Evolutionary conservation across 35 echinoderm and acorn worm species (phyloP).

Genomic region (Diadema setosum): DNA sequence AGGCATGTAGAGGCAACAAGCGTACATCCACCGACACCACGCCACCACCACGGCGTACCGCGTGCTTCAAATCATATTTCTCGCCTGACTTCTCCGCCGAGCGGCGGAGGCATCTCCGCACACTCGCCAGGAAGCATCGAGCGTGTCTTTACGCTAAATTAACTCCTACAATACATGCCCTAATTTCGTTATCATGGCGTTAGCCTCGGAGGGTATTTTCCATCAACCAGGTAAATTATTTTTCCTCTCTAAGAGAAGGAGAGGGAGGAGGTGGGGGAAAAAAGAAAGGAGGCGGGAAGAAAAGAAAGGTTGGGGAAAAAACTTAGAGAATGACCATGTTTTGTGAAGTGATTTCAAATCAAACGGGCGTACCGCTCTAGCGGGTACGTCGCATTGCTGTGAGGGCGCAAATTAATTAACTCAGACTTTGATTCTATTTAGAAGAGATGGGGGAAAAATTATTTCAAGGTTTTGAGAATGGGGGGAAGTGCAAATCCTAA

Average conservation of each 20-base stretch:
- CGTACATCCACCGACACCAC: neutral
- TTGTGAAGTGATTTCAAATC: neutral
- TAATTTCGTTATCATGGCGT: neutral
- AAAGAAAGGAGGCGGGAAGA: neutral
- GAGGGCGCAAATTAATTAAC: neutral
- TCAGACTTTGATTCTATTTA: neutral
- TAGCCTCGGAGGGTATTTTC: neutral
- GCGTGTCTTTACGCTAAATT: slow-evolving; percentile 1
- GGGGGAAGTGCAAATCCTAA: neutral
- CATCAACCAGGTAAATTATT: neutral
- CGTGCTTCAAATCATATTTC: neutral
- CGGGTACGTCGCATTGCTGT: neutral
- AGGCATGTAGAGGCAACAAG: too few species aligned
- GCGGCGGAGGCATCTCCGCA: neutral
- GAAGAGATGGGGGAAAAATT: neutral
- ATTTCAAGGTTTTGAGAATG: neutral
- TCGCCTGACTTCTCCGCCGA: neutral
- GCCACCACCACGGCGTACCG: neutral
- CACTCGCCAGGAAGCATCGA: neutral
- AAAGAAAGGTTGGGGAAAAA: neutral
- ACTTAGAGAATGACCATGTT: neutral
- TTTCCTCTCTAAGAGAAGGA: neutral
- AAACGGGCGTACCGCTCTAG: neutral
- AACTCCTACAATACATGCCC: neutral
- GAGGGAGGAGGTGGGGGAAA: neutral